Conservation (phyloP, 2,888 invertebrate genomes). For the Tetanocera ferruginea region DNA sequence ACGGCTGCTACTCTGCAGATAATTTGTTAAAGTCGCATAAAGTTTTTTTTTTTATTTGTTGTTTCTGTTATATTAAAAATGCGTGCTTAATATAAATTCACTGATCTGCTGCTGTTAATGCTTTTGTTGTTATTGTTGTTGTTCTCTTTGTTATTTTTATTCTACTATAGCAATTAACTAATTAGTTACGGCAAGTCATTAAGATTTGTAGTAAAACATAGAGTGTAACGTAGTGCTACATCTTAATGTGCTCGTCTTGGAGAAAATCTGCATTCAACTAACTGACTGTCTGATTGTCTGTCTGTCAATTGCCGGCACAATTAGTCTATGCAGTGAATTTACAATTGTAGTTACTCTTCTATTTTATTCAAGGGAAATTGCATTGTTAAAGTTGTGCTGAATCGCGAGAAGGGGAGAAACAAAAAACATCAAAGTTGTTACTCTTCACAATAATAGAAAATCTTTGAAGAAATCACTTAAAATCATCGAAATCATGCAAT, state of each 20-base stretch:
- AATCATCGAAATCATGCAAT: conserved; percentile 6
- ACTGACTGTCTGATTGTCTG: background rate
- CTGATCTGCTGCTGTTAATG: background rate
- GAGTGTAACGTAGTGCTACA: background rate
- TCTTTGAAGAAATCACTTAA: background rate
- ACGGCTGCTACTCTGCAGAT: background rate
- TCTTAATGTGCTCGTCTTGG: background rate
- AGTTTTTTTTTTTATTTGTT: too few relatives aligned
- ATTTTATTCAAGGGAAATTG: too few relatives aligned
- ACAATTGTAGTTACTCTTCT: too few relatives aligned
- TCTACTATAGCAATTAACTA: conserved; percentile 24
- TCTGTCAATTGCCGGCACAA: background rate
- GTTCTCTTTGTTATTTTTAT: background rate
- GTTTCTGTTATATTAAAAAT: background rate
- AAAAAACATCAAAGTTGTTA: background rate
- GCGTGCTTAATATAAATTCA: background rate
- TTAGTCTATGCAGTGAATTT: too few relatives aligned
- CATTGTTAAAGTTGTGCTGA: background rate
- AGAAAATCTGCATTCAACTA: background rate
- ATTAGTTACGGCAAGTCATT: conserved; percentile 36
- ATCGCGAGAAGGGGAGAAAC: background rate
- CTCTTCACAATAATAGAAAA: background rate
- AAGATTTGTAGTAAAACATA: conserved; percentile 7
- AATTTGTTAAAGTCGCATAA: too few relatives aligned
- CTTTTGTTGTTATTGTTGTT: background rate